A percentile compares a stretch with the other conserved stretches of the same genome.
Evolutionary conservation across 2,888 invertebrate genomes (phyloP).

Genomic region (Nesidiocoris tenuis): DNA sequence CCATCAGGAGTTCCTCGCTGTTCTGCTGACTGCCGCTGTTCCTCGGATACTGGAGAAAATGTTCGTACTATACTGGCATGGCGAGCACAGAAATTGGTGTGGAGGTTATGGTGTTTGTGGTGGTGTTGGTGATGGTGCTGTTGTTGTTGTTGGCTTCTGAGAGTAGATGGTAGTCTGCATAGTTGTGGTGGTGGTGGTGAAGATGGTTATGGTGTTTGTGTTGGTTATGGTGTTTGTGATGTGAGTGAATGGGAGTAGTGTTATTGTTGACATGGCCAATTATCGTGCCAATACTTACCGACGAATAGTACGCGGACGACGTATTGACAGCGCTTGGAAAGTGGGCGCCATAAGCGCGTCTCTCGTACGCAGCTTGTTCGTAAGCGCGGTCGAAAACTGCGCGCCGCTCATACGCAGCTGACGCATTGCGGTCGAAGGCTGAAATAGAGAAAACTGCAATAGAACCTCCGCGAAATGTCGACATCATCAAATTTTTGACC

Average conservation of each 20-base stretch:
- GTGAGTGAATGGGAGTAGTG: no score
- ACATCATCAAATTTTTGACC: not conserved
- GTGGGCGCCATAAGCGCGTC: not conserved
- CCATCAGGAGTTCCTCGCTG: not conserved
- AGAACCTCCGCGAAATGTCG: not conserved
- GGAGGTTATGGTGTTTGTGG: no score
- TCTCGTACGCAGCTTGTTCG: constrained; percentile 22
- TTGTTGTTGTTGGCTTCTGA: no score
- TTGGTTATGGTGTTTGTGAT: no score
- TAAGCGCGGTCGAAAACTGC: constrained; percentile 29
- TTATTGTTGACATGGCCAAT: no score
- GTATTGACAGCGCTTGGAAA: not conserved
- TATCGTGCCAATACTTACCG: not conserved
- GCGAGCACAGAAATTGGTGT: no score
- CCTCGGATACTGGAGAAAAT: not conserved
- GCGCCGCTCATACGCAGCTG: constrained; percentile 15
- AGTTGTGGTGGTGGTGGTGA: no score
- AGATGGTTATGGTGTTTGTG: no score
- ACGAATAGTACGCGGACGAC: not conserved
- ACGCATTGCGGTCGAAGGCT: constrained; percentile 10
- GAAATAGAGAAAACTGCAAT: not conserved
- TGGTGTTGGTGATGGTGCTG: no score
- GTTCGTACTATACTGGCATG: no score
- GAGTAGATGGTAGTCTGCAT: no score
- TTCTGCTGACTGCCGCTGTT: not conserved